Percentiles rank a stretch among this genome's conserved stretches.
Conservation (phyloP, 2,113 vertebrate genomes). For the Hippocampus comes region DNA sequence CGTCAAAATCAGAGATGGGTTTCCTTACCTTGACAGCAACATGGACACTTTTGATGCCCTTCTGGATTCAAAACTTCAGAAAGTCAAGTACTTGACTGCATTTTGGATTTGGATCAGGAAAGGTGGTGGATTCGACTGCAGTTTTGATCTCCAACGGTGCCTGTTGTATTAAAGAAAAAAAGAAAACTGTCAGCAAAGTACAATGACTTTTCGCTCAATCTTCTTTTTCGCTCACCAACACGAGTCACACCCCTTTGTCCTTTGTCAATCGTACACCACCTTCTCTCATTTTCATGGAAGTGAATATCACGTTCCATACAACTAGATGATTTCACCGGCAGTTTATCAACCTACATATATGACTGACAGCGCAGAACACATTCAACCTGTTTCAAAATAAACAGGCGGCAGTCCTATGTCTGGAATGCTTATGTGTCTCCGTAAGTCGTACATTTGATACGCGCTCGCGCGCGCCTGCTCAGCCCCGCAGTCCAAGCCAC, state of each 20-base stretch:
- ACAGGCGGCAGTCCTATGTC: constrained; percentile 37
- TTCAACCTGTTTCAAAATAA: constrained; percentile 72
- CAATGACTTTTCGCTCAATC: too few species aligned
- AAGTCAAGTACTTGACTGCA: too few species aligned
- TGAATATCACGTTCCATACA: not conserved
- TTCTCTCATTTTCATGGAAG: not conserved
- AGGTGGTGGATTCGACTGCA: too few species aligned
- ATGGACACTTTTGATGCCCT: too few species aligned
- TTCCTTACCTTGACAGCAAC: too few species aligned
- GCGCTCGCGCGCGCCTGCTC: constrained; percentile 17
- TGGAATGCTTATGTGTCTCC: constrained; percentile 19
- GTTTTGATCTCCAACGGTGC: too few species aligned
- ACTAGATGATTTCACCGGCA: constrained; percentile 12
- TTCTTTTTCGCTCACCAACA: constrained; percentile 37
- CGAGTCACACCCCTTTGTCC: constrained; percentile 18
- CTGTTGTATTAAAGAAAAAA: not conserved
- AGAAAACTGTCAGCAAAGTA: not conserved
- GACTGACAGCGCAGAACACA: constrained; percentile 73
- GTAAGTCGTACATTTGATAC: constrained; percentile 18
- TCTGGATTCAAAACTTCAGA: too few species aligned
- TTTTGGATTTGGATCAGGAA: too few species aligned
- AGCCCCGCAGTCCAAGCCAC: constrained; percentile 49
- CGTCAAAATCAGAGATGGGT: too few species aligned
- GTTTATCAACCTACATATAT: constrained; percentile 57
- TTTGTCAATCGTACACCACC: too few species aligned